Base-by-base conservation (phyloP, 2,113 vertebrate genomes). In the Nyctereutes procyonoides region DNA sequence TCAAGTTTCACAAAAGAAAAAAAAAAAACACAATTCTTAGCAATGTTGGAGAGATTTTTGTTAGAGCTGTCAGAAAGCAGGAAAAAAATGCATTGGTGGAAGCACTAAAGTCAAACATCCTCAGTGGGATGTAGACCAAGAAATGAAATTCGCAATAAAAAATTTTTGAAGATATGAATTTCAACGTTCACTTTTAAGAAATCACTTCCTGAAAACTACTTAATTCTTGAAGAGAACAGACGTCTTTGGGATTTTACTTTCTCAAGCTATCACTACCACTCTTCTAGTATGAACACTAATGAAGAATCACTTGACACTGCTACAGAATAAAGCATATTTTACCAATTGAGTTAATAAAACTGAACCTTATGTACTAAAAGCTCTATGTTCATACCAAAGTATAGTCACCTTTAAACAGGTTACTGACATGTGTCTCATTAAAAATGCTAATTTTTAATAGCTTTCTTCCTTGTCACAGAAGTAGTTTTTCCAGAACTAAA, bases 131-230 rank as follows among this genome's bases (percentile, higher is more conserved):
- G 12, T 81, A 92, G 93, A 53, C 43, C 51, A 96, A 96, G 22
- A 90, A 93, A 71, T 89, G 11, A 92, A 91, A 83, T 90, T 5
- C 62, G 14, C 26, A 89, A 90, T 55, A 53, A 65, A 93, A 96
- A 30, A 12, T 1, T 26, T 63, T 43, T 65, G 51, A 86, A 83
- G 38, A 10, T 48, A 73, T n/a, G 38, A 73, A 19, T 87, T 77
- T 97, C 38, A 84, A 93, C 14, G 65, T 19, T 82, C 30, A 80
- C 24, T 93, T 96, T 53, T 51, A 74, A 74, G 38, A 94, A 95
- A 55, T 60, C 17, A 94, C 69, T 88, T 90, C 19, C 28, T 76
- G 81, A 81, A 80, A 81, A 85, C 22, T 58, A 94, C 16, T 58
- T 81, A 81, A 95, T 32, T 93, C 30, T 76, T 96, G 24, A 88